These are phyloP conservation scores for Melipona beecheii DNA, from an alignment of 2,888 invertebrate species.

Conservation along the genomic window DNA sequence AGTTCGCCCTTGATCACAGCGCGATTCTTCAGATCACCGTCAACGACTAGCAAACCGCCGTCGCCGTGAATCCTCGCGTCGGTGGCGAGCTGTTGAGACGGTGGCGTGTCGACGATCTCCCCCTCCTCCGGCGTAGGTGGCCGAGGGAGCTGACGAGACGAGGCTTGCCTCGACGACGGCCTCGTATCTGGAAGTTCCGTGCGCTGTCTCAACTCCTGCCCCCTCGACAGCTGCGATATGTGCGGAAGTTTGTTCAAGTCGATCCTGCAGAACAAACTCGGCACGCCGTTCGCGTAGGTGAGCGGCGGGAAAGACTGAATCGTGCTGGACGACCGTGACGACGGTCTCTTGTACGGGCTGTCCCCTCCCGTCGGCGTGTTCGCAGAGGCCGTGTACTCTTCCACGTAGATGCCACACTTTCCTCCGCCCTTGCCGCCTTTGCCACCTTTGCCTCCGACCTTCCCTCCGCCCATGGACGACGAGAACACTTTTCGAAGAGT, in stretches of 20 bases:
- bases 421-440: constrained; percentile 88
- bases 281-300: constrained; percentile 77
- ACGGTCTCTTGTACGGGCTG: constrained; percentile 82
- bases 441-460: constrained; percentile 88
- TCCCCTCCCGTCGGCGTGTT: constrained; percentile 83
- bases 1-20: constrained; percentile 67
- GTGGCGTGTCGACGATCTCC: constrained; percentile 78
- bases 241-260: constrained; percentile 83
- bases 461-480: constrained; percentile 83
- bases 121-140: constrained; percentile 83
- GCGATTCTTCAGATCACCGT: constrained; percentile 56
- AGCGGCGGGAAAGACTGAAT: constrained; percentile 72
- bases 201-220: constrained; percentile 85
- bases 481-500: constrained; percentile 88
- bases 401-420: constrained; percentile 86
- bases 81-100: constrained; percentile 68
- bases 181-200: constrained; percentile 85
- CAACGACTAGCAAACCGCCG: constrained; percentile 32
- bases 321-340: constrained; percentile 73
- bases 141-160: constrained; percentile 74
- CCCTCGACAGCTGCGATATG: constrained; percentile 80
- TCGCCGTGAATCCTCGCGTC: constrained; percentile 72
- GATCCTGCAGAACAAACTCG: constrained; percentile 83
- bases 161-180: constrained; percentile 79
- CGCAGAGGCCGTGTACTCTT: constrained; percentile 80